phyloP scores from a whole-genome alignment of 2,797 vertebrate genomes.

The Amblyraja radiata region DNA sequence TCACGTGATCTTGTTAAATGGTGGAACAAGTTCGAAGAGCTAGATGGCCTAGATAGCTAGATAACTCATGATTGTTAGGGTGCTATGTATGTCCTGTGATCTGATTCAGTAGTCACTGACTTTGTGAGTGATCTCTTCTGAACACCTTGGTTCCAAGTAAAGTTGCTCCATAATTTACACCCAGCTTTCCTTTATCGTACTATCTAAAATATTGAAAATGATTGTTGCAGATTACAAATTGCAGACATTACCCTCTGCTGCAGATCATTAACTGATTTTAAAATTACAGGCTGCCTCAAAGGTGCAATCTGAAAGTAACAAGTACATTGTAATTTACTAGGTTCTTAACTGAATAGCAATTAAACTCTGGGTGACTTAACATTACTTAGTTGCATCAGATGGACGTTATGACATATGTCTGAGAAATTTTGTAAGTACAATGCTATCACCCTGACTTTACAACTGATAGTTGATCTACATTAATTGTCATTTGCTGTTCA shows the following conservation, averaged over 20 bases:
- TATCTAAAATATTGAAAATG: neutral
- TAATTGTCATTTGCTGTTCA: too few relatives aligned
- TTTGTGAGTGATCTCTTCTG: neutral
- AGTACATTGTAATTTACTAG: neutral
- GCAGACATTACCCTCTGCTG: neutral
- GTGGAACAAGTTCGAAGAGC: too few relatives aligned
- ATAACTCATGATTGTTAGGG: too few relatives aligned
- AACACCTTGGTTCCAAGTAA: neutral
- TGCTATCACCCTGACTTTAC: too few relatives aligned
- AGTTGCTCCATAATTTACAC: neutral
- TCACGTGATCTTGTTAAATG: too few relatives aligned
- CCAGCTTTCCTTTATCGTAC: neutral
- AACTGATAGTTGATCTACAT: too few relatives aligned
- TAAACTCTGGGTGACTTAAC: neutral
- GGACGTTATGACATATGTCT: neutral
- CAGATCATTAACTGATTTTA: neutral
- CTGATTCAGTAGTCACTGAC: neutral
- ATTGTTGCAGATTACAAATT: neutral
- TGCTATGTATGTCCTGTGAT: neutral
- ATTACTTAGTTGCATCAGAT: neutral
- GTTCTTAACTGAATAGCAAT: neutral
- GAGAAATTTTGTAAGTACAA: neutral
- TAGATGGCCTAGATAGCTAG: too few relatives aligned
- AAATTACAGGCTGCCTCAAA: neutral
- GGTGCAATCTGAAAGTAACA: neutral